Evolutionary conservation across 2,113 vertebrate species (phyloP), one percentile per base, ranked within the genome.

Genomic region (Pycnonotus jocosus): DNA sequence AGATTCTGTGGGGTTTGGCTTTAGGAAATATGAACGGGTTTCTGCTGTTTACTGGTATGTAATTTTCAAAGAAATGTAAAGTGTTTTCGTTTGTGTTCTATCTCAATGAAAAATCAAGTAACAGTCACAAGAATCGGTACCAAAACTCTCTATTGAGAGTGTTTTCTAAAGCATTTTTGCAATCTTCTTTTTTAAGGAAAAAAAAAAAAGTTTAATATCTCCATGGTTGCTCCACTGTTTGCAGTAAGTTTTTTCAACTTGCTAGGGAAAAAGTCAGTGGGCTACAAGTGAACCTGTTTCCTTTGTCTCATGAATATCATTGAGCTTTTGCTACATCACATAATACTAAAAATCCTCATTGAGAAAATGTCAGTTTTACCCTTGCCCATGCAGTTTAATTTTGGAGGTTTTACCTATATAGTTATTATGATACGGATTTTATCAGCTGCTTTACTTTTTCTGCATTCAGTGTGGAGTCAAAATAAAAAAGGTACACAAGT

Each of bases 401-500:
- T 77, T 38, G 30, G 17, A 9, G 9, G 25, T 14, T 14, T 71
- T 62, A 69, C 33, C 27, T 72, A 3, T 66, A 3, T 48, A 9
- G 18, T 28, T 11, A 25, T 74, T 28, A n/a, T 0, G 0, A 19
- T 38, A 51, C 0, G 3, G 3, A 45, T 82, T 83, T 80, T 50
- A 30, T 42, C 23, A 33, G 12, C 33, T 72, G 58, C 33, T 74
- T 80, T 86, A 12, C 51, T 71, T 80, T 88, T 71, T 69, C 66
- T 76, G 33, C 30, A 58, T 68, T 82, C 33, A 54, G 18, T 22
- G 9, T 28, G 56, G 13, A 86, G 14, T 45, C n/a, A 92, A 92
- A 66, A 78, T 23, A 24, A 65, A 48, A 88, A 54, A 66, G 25
- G 4, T 25, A 22, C n/a, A 47, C 44, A 88, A 28, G 11, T 60